These are phyloP conservation scores for Marmota flaviventris DNA, from an alignment of 2,113 vertebrate species.

Conservation along the genomic window DNA sequence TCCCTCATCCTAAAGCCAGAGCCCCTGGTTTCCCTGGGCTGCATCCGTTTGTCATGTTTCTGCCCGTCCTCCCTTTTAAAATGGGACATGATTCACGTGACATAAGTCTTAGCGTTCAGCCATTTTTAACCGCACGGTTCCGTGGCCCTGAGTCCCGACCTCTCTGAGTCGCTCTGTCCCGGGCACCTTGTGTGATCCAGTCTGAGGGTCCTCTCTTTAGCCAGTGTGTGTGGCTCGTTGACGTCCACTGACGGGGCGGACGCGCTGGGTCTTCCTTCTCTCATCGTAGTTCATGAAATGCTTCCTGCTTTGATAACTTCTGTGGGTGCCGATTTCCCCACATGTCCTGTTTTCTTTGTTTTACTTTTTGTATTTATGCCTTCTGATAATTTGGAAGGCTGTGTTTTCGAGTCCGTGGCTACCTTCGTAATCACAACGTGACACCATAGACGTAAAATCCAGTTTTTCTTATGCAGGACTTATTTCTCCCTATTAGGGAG, in stretches of 20 bases:
- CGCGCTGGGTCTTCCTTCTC: neutral
- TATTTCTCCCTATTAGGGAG: neutral
- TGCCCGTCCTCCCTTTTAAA: neutral
- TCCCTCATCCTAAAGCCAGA: too few species aligned
- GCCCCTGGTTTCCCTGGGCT: neutral
- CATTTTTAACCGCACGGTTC: neutral
- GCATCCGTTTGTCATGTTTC: neutral
- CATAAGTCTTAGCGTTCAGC: neutral
- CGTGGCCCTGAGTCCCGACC: fast-evolving
- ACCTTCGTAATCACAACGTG: constrained; percentile 1
- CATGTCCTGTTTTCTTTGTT: constrained; percentile 68
- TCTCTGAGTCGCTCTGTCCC: neutral
- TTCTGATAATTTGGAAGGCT: constrained; percentile 64
- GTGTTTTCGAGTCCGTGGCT: constrained; percentile 23
- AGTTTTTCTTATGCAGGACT: neutral
- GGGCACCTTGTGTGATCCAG: neutral
- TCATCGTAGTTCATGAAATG: neutral
- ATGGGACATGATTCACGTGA: too few species aligned
- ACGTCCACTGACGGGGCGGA: neutral
- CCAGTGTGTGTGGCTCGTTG: neutral
- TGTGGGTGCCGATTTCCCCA: constrained; percentile 57
- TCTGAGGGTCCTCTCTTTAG: neutral
- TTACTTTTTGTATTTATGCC: constrained; percentile 58
- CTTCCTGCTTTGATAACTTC: constrained; percentile 27
- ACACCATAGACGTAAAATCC: neutral